These are phyloP conservation scores for Mactromeris polynyma DNA, from an alignment of 2,888 invertebrate species.

Conservation along the genomic window DNA sequence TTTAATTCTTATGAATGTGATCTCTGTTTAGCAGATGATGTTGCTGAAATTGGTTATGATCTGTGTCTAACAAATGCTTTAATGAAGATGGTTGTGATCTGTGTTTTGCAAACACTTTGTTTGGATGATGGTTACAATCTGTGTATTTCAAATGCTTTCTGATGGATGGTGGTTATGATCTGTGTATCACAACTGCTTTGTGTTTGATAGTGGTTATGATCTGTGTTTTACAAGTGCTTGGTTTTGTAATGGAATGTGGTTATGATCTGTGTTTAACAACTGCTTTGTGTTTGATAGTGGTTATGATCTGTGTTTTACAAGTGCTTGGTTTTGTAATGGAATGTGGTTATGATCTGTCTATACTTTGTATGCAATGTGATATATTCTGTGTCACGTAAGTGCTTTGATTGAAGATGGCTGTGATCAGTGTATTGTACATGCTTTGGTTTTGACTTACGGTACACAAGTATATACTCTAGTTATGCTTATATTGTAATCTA, in stretches of 20 bases:
- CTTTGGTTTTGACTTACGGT: no score
- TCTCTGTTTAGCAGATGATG: neutral
- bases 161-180: neutral
- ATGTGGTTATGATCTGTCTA: neutral
- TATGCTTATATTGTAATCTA: no score
- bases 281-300: neutral
- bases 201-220: neutral
- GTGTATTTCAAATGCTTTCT: neutral
- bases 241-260: no score
- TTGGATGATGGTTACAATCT: neutral
- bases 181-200: neutral
- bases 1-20: no score
- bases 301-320: neutral
- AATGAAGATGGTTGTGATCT: no score
- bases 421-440: no score
- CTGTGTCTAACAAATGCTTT: no score
- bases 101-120: no score
- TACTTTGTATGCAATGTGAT: no score
- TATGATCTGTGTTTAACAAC: neutral
- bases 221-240: neutral
- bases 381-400: no score
- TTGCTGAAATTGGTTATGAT: neutral
- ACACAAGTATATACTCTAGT: no score
- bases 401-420: no score
- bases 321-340: neutral